Conservation (phyloP, 2,888 invertebrate species). For the Scrobipalpa costella region DNA sequence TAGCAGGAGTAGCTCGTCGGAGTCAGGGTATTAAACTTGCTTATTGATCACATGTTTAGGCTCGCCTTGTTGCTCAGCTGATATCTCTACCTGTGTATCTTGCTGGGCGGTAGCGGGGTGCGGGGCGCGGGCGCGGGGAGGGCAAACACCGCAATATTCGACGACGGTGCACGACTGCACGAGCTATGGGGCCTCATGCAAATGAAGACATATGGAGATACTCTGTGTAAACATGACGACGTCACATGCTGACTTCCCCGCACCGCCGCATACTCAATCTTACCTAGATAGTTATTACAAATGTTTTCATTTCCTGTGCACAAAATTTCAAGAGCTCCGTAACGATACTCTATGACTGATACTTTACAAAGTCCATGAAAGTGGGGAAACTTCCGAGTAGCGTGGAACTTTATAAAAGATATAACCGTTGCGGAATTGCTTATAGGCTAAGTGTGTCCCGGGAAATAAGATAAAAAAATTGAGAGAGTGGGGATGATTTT, state of each 20-base stretch:
- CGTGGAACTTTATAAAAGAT: neutral
- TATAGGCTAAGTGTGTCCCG: slow-evolving; percentile 13
- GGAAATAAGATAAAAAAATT: slow-evolving; percentile 8
- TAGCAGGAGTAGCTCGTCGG: neutral
- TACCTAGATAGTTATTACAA: neutral
- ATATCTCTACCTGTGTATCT: neutral
- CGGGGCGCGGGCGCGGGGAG: neutral
- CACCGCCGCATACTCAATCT: neutral
- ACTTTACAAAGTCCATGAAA: slow-evolving; percentile 4
- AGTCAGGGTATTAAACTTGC: slow-evolving; percentile 31
- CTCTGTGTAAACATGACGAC: neutral
- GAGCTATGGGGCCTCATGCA: slow-evolving; percentile 21
- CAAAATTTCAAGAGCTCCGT: neutral
- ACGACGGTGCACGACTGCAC: neutral
- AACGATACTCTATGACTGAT: neutral
- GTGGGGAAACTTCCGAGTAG: neutral
- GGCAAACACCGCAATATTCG: slow-evolving; percentile 3
- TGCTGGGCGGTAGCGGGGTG: too few species aligned
- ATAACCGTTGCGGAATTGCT: slow-evolving; percentile 10
- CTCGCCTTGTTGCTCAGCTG: neutral
- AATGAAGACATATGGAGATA: slow-evolving; percentile 21
- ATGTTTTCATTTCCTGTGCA: neutral
- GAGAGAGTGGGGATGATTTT: slow-evolving; percentile 6
- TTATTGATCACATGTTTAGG: slow-evolving; percentile 25
- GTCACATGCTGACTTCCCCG: neutral